Evolutionary conservation across 2,113 vertebrate genomes (phyloP).

Genomic region (Myrmophylax atrothorax): DNA sequence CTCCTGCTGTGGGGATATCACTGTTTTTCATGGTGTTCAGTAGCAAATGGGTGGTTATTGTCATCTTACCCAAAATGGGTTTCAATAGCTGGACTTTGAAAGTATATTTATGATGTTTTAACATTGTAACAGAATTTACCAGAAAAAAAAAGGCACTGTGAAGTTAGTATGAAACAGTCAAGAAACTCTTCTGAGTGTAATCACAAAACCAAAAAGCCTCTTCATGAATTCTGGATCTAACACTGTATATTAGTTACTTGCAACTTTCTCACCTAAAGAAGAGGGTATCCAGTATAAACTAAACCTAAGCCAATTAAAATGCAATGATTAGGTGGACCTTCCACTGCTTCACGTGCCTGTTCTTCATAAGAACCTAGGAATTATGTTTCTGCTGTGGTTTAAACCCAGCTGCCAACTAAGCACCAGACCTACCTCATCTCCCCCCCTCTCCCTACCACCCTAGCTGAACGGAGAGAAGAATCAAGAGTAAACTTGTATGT

Average conservation of each 20-base stretch:
- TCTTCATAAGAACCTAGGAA: background rate
- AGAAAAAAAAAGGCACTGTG: background rate
- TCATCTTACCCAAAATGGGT: background rate
- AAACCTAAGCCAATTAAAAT: background rate
- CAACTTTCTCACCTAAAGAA: background rate
- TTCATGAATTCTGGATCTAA: background rate
- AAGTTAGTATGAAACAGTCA: background rate
- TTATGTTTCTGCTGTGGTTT: fast-evolving
- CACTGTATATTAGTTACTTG: fast-evolving
- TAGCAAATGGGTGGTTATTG: background rate
- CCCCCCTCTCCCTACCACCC: background rate
- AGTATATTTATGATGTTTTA: background rate
- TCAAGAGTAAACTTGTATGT: background rate
- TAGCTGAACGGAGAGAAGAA: background rate
- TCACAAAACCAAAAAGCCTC: background rate
- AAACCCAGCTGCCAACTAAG: background rate
- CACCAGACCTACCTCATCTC: background rate
- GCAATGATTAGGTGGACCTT: background rate
- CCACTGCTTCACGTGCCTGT: fast-evolving
- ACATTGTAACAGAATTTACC: background rate
- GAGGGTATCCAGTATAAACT: background rate
- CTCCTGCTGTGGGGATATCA: background rate
- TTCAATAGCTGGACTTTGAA: background rate
- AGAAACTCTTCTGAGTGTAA: background rate
- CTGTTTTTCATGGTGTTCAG: background rate